These are phyloP conservation scores for Ligdia adustata DNA, from an alignment of 2,888 invertebrate genomes.

Conservation along the genomic window DNA sequence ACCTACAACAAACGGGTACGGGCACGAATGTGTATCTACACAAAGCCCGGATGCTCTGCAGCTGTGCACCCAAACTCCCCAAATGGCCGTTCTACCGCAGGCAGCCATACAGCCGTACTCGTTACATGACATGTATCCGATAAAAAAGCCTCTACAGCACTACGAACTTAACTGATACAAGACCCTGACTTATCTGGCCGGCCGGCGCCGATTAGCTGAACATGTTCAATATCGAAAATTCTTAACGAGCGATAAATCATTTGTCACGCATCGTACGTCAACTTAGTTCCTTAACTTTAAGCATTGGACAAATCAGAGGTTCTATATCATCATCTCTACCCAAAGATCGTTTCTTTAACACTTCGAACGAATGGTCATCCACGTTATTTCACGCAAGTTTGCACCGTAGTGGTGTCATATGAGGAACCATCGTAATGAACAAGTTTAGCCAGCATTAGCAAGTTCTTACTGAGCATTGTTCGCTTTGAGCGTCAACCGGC, in stretches of 20 bases:
- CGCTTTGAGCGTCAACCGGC: conserved; percentile 28
- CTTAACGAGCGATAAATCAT: conserved; percentile 55
- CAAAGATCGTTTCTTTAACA: too few species aligned
- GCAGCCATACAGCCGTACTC: background rate
- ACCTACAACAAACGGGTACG: conserved; percentile 24
- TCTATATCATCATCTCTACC: too few species aligned
- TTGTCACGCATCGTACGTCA: conserved; percentile 32
- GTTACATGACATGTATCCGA: conserved; percentile 18
- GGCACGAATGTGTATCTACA: conserved; percentile 26
- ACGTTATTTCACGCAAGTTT: too few species aligned
- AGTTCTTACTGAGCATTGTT: conserved; percentile 39
- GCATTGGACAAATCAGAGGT: conserved; percentile 6
- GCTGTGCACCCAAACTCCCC: conserved; percentile 61
- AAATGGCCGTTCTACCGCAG: conserved; percentile 30
- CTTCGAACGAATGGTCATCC: too few species aligned
- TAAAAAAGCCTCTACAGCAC: conserved; percentile 12
- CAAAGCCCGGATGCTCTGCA: conserved; percentile 65
- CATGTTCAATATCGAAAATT: conserved; percentile 53
- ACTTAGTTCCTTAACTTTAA: conserved; percentile 12
- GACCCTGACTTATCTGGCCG: conserved; percentile 42
- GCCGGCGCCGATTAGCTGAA: conserved; percentile 45
- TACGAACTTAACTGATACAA: conserved; percentile 29
- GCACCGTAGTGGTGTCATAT: too few species aligned
- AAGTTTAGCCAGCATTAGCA: conserved; percentile 33
- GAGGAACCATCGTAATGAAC: conserved; percentile 30